Base-by-base conservation (phyloP, 2,113 vertebrate genomes). In the Sapayoa aenigma region DNA sequence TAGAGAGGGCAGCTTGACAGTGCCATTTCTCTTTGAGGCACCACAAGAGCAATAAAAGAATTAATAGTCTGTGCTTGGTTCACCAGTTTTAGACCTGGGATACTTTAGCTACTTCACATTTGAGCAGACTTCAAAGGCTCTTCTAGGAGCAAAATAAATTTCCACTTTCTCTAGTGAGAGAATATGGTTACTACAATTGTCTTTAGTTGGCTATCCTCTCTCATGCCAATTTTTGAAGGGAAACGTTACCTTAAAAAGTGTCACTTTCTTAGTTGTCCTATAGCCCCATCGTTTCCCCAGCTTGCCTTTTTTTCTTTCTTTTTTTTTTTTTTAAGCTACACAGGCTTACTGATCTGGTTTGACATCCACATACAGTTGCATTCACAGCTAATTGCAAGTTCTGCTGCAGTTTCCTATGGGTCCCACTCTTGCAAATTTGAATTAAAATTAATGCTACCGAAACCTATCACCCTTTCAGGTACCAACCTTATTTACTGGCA, bases 401-500 rank as follows among this genome's bases (percentile, higher is more conserved):
- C 17, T 63, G 62, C 41, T 69, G 60, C 27, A 74, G 58, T 55
- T 55, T 66, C 14, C 56, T 19, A 37, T 52, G 49, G 52, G 59
- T 89, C 42, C 22, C 30, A 27, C 62, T 74, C 17, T 31, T 62
- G 49, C 46, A 85, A 39, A 84, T 90, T 15, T 62, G 44, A 59
- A 74, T 85, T 72, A 74, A 92, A 95, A 89, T 39, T 49, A 84
- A 80, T 71, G 76, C 63, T 87, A 73, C 28, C 50, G 67, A 78
- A 87, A 80, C 68, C 30, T 73, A 77, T 62, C 66, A 74, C 60
- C 22, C 71, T 37, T 74, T 90, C 30, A 56, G 35, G 37, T 28
- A 81, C 66, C 74, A 96, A 74, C 41, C 78, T 91, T 90, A 72
- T 75, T 95, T 93, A 97, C 12, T 18, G 95, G 82, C 78, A 95